Evolutionary conservation across 2,113 vertebrate genomes (phyloP), one percentile per base, ranked within the genome.

Genomic region (Heterotis niloticus): DNA sequence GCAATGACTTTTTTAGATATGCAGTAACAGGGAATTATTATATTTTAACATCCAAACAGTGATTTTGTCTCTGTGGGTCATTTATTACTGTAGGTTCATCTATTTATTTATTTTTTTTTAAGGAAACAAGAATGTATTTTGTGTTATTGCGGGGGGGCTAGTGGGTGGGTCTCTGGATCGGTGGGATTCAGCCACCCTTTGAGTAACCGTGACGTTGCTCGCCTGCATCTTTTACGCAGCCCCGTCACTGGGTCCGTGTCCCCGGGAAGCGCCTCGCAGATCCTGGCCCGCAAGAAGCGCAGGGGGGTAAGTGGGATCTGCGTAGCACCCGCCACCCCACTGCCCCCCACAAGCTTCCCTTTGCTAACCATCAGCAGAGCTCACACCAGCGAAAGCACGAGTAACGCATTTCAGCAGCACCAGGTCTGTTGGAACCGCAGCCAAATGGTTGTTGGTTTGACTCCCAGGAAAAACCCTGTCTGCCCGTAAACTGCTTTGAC

Each of bases 231-330:
- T 80, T 78, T 68, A 76, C 78, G 51, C 88, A 97, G 95, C 87
- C 94, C 94, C 24, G 95, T 95, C 86, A 94, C 93, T 77, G 93
- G 95, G 82, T 95, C 95, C 76, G 92, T 95, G 90, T 95, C 94
- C 86, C 95, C 94, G 76, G 92, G 94, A 75, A 95, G 93, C 0
- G 93, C 94, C 62, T 96, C 95, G 0, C 96, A 97, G 92, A 93
- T 95, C 81, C 91, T 96, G 88, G 96, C 96, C 82, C 93, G 96
- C 82, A 98, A 98, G 91, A 98, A 96, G 87, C 91, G 96, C 85
- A 90, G 96, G 93, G 96, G 96, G 92, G 96, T 98, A 88, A 96
- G 94, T 90, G 16, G 13, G 34, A 64, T 60, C 83, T 84, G 28
- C 67, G 5, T 0, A 60, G 76, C 71, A 66, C 69, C 69, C 5